Conservation (phyloP, 2,888 invertebrate genomes). For the Stegana nigrithorax region DNA sequence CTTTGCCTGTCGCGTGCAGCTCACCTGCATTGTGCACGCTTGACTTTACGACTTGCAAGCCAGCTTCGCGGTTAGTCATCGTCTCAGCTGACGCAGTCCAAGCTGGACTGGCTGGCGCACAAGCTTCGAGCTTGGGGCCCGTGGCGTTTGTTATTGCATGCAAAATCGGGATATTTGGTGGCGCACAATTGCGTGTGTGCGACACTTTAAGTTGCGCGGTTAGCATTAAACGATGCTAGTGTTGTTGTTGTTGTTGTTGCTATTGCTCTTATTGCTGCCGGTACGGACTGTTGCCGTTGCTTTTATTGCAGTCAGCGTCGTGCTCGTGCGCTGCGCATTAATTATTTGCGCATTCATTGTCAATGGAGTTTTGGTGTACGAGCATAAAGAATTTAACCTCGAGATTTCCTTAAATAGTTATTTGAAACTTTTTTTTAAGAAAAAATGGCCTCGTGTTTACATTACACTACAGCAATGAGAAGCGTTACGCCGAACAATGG, state of each 20-base stretch:
- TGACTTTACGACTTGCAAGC: neutral
- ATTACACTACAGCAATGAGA: neutral
- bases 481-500: neutral
- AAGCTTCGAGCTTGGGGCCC: too few species aligned
- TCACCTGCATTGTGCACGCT: slow-evolving; percentile 1
- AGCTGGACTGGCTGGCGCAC: too few species aligned
- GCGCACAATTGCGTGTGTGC: slow-evolving; percentile 2
- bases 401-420: slow-evolving; percentile 54
- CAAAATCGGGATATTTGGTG: neutral
- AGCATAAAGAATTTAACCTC: slow-evolving; percentile 42
- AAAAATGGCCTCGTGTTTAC: slow-evolving; percentile 2
- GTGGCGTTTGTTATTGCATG: too few species aligned
- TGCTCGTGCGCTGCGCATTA: slow-evolving; percentile 20
- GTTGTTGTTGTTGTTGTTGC: neutral
- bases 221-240: too few species aligned
- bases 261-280: neutral
- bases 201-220: neutral
- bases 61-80: too few species aligned
- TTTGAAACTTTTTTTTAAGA: neutral
- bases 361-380: slow-evolving; percentile 19
- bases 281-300: too few species aligned
- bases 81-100: too few species aligned
- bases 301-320: too few species aligned
- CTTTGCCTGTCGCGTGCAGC: slow-evolving; percentile 1
- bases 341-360: slow-evolving; percentile 13